phyloP scores from a whole-genome alignment of 2,888 invertebrate species.

The Eurytoma adleriae region DNA sequence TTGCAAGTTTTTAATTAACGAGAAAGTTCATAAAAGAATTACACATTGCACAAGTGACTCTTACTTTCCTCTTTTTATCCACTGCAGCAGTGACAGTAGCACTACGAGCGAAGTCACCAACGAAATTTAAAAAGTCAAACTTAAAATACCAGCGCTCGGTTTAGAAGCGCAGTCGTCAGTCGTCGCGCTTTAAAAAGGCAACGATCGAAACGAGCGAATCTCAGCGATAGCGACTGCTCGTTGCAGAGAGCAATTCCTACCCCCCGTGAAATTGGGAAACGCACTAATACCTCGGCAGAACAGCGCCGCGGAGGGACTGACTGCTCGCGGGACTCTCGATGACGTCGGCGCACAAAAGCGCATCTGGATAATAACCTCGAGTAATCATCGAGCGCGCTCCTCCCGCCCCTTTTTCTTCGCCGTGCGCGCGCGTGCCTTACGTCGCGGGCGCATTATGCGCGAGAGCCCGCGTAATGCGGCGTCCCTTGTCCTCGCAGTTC shows the following conservation, averaged over 20 bases:
- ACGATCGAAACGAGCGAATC: background rate
- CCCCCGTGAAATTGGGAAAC: constrained; percentile 58
- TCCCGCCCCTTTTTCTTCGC: background rate
- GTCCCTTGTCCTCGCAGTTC: constrained; percentile 61
- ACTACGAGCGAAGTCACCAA: no score
- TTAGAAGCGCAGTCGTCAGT: no score
- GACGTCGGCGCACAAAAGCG: constrained; percentile 64
- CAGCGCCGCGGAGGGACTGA: constrained; percentile 20
- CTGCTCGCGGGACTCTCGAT: constrained; percentile 44
- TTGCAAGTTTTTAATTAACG: no score
- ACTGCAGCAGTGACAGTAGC: no score
- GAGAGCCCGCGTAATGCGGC: constrained; percentile 56
- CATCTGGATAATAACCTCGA: constrained; percentile 69
- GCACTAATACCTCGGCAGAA: constrained; percentile 46
- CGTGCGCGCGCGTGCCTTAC: background rate
- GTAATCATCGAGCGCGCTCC: constrained; percentile 69
- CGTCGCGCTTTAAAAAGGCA: constrained; percentile 2
- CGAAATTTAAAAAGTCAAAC: no score
- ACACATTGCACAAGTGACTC: no score
- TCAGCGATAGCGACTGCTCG: constrained; percentile 21
- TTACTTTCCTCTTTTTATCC: no score
- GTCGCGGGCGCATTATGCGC: constrained; percentile 32
- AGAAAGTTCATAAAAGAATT: no score
- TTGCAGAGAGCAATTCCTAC: constrained; percentile 47
- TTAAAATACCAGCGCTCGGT: no score